phyloP scores from a whole-genome alignment of 2,797 vertebrate genomes.

The Poecilia picta region DNA sequence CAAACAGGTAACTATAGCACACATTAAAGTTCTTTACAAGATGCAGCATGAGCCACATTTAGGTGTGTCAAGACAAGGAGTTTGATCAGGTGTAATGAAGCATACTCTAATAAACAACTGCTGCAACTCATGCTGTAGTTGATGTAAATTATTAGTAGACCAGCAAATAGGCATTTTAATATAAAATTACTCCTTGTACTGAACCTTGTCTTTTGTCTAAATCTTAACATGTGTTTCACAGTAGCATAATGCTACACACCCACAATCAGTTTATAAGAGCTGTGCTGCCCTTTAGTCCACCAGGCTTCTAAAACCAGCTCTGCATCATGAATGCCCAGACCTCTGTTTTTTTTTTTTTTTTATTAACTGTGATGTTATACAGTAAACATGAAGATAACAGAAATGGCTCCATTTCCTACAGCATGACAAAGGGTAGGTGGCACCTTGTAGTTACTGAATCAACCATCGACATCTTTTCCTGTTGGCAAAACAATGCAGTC shows the following conservation, averaged over 20 bases:
- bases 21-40: background rate
- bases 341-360: background rate
- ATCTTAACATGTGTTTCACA: background rate
- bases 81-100: background rate
- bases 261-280: background rate
- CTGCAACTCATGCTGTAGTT: background rate
- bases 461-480: background rate
- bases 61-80: background rate
- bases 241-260: background rate
- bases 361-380: background rate
- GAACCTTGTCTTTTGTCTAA: background rate
- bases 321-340: background rate
- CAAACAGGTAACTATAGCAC: slow-evolving; percentile 81
- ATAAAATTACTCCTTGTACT: background rate
- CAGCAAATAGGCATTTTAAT: background rate
- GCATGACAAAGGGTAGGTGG: background rate
- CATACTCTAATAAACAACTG: background rate
- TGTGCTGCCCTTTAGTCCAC: background rate
- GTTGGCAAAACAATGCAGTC: background rate
- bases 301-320: background rate
- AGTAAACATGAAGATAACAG: background rate
- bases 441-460: background rate
- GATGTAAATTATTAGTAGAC: background rate
- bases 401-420: background rate
- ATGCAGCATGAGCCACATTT: background rate